Evolutionary conservation across 2,888 invertebrate genomes (phyloP).

Genomic region (Hirtodrosophila duncani): DNA sequence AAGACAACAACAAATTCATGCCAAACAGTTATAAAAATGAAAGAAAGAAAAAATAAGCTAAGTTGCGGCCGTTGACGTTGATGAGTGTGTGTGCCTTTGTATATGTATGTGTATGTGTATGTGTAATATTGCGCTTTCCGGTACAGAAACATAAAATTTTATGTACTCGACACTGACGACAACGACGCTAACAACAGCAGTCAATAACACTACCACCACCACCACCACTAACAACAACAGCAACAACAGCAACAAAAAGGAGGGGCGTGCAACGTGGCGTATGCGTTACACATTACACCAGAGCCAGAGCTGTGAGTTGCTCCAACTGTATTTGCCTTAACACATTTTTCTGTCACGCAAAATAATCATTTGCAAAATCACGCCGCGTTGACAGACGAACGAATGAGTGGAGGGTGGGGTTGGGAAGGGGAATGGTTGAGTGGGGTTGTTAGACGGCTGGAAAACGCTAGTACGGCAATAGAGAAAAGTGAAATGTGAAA

Average conservation of each 20-base stretch:
- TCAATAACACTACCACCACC: constrained; percentile 5
- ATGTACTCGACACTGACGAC: constrained; percentile 62
- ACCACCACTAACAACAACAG: constrained; percentile 9
- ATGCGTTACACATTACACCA: constrained; percentile 64
- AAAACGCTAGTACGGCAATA: not conserved
- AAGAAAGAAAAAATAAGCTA: constrained; percentile 31
- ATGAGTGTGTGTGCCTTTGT: constrained; percentile 39
- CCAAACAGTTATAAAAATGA: constrained; percentile 58
- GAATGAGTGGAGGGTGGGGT: constrained; percentile 1
- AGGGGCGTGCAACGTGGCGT: constrained; percentile 62
- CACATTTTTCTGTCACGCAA: constrained; percentile 72
- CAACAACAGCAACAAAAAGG: constrained; percentile 19
- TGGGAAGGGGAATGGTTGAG: not conserved
- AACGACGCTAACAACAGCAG: constrained; percentile 49
- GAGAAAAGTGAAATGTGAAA: constrained; percentile 9
- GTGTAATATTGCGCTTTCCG: constrained; percentile 62
- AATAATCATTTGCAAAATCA: constrained; percentile 71
- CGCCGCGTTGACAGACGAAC: constrained; percentile 49
- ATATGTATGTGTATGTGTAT: constrained; percentile 42
- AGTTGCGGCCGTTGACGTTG: constrained; percentile 35
- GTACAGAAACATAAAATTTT: constrained; percentile 69
- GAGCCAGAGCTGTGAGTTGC: constrained; percentile 13
- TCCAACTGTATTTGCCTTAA: constrained; percentile 46
- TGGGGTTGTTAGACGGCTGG: constrained; percentile 1
- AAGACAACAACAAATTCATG: constrained; percentile 52